Evolutionary conservation across 2,797 vertebrate genomes (phyloP), one percentile per base, ranked within the genome.

Genomic region (Chaetodon trifasciatus): DNA sequence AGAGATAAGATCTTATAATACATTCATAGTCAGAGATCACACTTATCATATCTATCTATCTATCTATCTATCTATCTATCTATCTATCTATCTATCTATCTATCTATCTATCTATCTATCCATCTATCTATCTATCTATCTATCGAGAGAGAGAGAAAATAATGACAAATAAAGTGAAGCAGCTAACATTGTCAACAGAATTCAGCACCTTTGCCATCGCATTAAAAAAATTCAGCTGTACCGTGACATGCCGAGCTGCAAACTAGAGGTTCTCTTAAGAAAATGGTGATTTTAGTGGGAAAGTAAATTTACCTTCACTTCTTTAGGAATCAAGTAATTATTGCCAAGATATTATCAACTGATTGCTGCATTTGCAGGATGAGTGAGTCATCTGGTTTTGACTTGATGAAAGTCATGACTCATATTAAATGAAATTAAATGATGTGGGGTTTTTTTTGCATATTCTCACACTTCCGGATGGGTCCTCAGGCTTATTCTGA

Each of bases 401-500:
- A 61, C 11, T 49, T 49, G 8, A 35, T 28, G 19, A 52, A 65
- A 64, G n/a, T 19, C 5, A 65, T 12, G 21, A 21, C 23, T 28
- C 44, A 1, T 60, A n/a, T 50, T 44, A 0, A 68, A 23, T 11
- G 23, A 55, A 23, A 55, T 56, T 53, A 53, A n/a, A 52, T 1
- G 1, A 46, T 4, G 12, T 12, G 28, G 28, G 46, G 12, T 47
- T 74, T n/a, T 63, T 47, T 39, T 6, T 50, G 37, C 23, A 16
- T 37, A 11, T 40, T 73, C 21, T 67, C 28, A 35, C 49, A 50
- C 12, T 28, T 72, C 58, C 1, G 4, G 50, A 9, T 21, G 39
- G 56, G 1, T 64, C 73, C 64, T 67, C 57, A 5, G 49, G 49
- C 64, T 60, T 6, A 16, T 56, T 62, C 35, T 52, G n/a, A 56